These are phyloP conservation scores for Acropora tenuis DNA, from an alignment of 64 coral and sea anemone species.

Conservation along the genomic window DNA sequence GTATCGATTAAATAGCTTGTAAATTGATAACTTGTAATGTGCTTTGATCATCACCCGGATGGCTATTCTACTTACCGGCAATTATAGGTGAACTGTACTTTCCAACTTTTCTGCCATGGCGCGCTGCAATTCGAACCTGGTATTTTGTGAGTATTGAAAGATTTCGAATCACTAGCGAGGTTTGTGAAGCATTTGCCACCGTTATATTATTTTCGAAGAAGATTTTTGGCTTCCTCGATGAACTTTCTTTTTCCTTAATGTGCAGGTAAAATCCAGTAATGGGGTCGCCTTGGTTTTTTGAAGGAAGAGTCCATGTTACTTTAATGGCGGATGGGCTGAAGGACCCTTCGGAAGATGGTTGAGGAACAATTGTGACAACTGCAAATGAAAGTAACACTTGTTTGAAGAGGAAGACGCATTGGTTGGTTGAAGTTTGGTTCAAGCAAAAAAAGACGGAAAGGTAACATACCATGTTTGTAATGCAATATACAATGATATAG, in stretches of 20 bases:
- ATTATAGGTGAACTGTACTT: not conserved
- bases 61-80: constrained; percentile 1
- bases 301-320: not conserved
- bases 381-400: not conserved
- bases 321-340: constrained; percentile 9
- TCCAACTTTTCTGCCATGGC: not conserved
- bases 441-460: too few species aligned
- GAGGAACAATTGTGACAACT: not conserved
- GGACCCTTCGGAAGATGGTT: not conserved
- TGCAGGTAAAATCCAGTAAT: constrained; percentile 1
- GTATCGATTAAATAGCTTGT: too few species aligned
- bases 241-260: not conserved
- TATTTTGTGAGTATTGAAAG: constrained; percentile 1
- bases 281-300: not conserved
- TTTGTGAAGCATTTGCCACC: not conserved
- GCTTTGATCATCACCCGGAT: too few species aligned
- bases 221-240: too few species aligned
- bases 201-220: not conserved
- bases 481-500: too few species aligned
- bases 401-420: not conserved
- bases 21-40: too few species aligned
- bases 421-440: too few species aligned
- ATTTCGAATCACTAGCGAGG: not conserved
- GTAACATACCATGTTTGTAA: too few species aligned
- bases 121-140: not conserved